Conservation (phyloP, 1,140 invertebrate species). For the Episyrphus balteatus region DNA sequence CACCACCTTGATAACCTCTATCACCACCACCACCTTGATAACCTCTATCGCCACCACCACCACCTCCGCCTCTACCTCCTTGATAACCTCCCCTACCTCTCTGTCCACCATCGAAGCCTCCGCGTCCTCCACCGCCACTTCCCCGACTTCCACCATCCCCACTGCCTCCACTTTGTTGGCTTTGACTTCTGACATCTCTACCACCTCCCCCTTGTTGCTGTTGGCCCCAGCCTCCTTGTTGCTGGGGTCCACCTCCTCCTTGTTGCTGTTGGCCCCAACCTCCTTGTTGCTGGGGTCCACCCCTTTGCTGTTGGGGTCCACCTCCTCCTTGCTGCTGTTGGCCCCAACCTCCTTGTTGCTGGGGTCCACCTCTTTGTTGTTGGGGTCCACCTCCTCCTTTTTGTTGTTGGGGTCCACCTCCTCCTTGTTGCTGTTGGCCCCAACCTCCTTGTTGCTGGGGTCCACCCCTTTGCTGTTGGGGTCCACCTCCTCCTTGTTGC, state of each 20-base stretch:
- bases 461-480: not conserved
- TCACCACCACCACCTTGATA: not conserved
- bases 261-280: not conserved
- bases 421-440: constrained; percentile 7
- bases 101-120: not conserved
- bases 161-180: constrained; percentile 13
- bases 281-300: constrained; percentile 1
- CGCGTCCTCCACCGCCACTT: not conserved
- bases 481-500: not conserved
- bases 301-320: constrained; percentile 2
- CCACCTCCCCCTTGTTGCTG: constrained; percentile 2
- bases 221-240: not conserved
- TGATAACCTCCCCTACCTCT: too few relatives aligned
- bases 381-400: not conserved
- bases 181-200: not conserved
- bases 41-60: too few relatives aligned
- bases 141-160: constrained; percentile 5
- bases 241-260: not conserved
- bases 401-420: too few relatives aligned
- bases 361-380: not conserved
- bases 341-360: constrained; percentile 3
- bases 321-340: constrained; percentile 2
- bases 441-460: not conserved
- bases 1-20: not conserved
- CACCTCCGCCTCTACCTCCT: too few relatives aligned